Base-by-base conservation (phyloP, 2,113 vertebrate genomes). In the Pachycephala philippinensis region DNA sequence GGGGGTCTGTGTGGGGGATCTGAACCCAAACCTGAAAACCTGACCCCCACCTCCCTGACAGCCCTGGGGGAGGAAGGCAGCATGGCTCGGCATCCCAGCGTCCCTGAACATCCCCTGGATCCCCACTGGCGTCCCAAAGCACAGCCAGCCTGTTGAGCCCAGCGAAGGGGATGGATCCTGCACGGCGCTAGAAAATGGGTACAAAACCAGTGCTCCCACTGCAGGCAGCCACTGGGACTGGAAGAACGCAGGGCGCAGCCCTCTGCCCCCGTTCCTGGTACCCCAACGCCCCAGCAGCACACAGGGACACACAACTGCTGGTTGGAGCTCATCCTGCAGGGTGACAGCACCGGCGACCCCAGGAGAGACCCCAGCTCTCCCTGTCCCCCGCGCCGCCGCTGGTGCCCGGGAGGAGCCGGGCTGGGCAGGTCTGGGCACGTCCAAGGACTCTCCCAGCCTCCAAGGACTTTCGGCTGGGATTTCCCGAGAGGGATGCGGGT, bases 311-410 rank as follows among this genome's bases (percentile, higher is more conserved):
- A 4, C 1, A 72, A 11, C 18, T 4, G 21, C 35, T 1, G 8
- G 19, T n/a, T 12, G 35, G 8, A 79, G 49, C 57, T 33, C 74
- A 27, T 24, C 71, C 60, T 5, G 1, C 13, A 3, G 9, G 28
- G 79, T 77, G 83, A 35, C 91, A 70, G 65, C 78, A 24, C 10
- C 2, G 0, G 42, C 54, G 50, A 79, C 26, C 49, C 50, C 78
- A 11, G 72, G 30, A 71, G 26, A 7, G 60, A 35, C 17, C 35
- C 17, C 74, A 52, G 72, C 68, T 47, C 37, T 31, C 14, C 21
- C 53, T 0, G 16, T 37, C 42, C 72, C 30, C 52, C 5, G 0
- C 11, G 63, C 40, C 2, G 0, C 45, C 0, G 0, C 44, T 3
- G 4, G 35, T 31, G n/a, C 93, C 66, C 1, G 17, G 87, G 47